phyloP scores from a whole-genome alignment of 2,888 invertebrate genomes.

The Apotomis betuletana region DNA sequence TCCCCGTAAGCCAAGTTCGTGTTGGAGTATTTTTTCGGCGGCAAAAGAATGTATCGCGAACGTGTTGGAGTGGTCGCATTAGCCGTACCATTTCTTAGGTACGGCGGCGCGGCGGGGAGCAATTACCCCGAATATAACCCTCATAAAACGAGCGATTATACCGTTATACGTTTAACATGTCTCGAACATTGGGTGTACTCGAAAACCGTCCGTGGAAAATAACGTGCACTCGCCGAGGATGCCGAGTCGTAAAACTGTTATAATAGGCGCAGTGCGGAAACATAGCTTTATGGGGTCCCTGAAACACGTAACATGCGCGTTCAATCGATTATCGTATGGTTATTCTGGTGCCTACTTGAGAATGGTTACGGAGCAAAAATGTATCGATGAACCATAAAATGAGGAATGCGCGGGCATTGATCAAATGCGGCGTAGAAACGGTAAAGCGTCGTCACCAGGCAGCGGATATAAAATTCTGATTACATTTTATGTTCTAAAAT shows the following conservation, averaged over 20 bases:
- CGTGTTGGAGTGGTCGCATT: conserved; percentile 57
- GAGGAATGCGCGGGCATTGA: conserved; percentile 60
- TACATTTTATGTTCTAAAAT: conserved; percentile 12
- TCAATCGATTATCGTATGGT: conserved; percentile 74
- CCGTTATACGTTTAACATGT: conserved; percentile 65
- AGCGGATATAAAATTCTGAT: conserved; percentile 9
- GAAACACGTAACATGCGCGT: conserved; percentile 74
- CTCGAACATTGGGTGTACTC: conserved; percentile 62
- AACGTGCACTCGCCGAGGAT: conserved; percentile 66
- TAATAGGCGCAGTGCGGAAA: conserved; percentile 78
- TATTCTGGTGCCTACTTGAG: conserved; percentile 65
- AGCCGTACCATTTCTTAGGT: conserved; percentile 55
- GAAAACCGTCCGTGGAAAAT: conserved; percentile 59
- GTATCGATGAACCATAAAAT: conserved; percentile 69
- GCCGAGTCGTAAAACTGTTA: conserved; percentile 74
- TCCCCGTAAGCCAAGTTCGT: conserved; percentile 26
- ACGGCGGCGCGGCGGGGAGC: conserved; percentile 55
- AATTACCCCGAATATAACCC: conserved; percentile 70
- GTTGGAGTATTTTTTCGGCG: conserved; percentile 32
- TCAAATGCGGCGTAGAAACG: conserved; percentile 58
- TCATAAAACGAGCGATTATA: conserved; percentile 69
- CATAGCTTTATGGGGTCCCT: conserved; percentile 72
- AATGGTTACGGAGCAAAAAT: conserved; percentile 68
- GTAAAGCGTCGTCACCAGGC: conserved; percentile 39
- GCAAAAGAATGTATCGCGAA: conserved; percentile 53